Conservation (phyloP, 92 coral and sea anemone species). For the Porites cylindrica region DNA sequence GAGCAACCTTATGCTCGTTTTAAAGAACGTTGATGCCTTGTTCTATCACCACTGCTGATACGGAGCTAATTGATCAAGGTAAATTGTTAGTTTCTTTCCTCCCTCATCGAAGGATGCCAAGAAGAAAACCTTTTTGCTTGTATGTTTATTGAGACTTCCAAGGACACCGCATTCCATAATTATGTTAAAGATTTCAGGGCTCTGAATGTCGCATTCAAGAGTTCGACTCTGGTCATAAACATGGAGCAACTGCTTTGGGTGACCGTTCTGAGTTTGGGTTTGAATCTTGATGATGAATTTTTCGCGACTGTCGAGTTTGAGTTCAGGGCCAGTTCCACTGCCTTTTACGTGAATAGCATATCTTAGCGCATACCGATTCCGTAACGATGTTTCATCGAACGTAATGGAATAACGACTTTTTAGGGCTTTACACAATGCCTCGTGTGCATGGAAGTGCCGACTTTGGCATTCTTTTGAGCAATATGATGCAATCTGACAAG, state of each 20-base stretch:
- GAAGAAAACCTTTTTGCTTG: conserved; percentile 49
- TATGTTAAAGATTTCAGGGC: background rate
- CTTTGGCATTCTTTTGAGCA: too few species aligned
- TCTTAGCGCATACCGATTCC: background rate
- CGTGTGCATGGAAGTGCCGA: background rate
- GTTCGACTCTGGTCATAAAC: conserved; percentile 13
- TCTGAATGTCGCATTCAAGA: too few species aligned
- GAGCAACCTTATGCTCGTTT: too few species aligned
- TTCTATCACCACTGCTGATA: too few species aligned
- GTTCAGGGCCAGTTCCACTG: conserved; percentile 45
- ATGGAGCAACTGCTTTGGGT: conserved; percentile 58
- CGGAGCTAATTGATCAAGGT: background rate
- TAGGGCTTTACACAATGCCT: conserved; percentile 47
- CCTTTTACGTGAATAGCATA: conserved; percentile 42
- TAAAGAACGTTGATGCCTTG: too few species aligned
- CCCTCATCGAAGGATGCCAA: background rate
- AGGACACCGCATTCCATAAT: conserved; percentile 86
- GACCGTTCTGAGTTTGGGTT: conserved; percentile 45
- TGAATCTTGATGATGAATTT: conserved; percentile 2
- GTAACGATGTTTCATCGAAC: conserved; percentile 5
- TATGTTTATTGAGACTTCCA: conserved; percentile 29
- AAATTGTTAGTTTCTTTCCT: background rate
- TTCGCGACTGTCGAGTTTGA: background rate
- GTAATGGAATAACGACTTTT: conserved; percentile 50
- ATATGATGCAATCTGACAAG: conserved; percentile 26